These are phyloP conservation scores for Sarcophaga subvicina DNA, from an alignment of 2,888 invertebrate genomes.

Conservation along the genomic window DNA sequence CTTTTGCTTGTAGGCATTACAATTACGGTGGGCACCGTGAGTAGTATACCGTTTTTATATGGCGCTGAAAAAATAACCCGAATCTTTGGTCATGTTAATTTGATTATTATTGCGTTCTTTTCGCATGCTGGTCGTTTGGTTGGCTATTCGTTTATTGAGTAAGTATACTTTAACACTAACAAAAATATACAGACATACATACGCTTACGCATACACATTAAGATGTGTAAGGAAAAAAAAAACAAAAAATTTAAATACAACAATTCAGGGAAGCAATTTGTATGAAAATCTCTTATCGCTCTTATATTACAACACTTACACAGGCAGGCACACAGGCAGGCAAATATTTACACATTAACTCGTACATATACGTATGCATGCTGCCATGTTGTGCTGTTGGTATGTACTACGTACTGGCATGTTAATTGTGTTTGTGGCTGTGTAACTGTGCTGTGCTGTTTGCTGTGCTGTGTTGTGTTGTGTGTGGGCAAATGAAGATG, in stretches of 20 bases:
- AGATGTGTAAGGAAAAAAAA: no score
- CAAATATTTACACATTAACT: background rate
- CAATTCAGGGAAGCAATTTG: constrained; percentile 12
- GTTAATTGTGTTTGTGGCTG: no score
- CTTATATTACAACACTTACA: background rate
- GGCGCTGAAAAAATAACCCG: constrained; percentile 92
- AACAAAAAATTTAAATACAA: constrained; percentile 3
- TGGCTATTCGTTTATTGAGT: constrained; percentile 93
- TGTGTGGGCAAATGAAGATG: background rate
- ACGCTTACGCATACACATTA: background rate
- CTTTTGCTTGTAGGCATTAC: constrained; percentile 85
- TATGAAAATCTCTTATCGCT: constrained; percentile 28
- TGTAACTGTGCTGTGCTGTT: no score
- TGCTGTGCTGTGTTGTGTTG: background rate
- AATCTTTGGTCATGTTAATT: constrained; percentile 91
- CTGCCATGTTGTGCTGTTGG: no score
- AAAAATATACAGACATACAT: constrained; percentile 28
- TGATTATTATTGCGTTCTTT: constrained; percentile 92
- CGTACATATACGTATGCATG: no score
- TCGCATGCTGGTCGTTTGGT: constrained; percentile 91
- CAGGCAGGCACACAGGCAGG: background rate
- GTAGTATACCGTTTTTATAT: constrained; percentile 92
- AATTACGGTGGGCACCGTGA: constrained; percentile 91
- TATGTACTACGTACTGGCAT: no score
- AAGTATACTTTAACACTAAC: constrained; percentile 76